Evolutionary conservation across 2,888 invertebrate species (phyloP).

Genomic region (Gymnocheta viridis): DNA sequence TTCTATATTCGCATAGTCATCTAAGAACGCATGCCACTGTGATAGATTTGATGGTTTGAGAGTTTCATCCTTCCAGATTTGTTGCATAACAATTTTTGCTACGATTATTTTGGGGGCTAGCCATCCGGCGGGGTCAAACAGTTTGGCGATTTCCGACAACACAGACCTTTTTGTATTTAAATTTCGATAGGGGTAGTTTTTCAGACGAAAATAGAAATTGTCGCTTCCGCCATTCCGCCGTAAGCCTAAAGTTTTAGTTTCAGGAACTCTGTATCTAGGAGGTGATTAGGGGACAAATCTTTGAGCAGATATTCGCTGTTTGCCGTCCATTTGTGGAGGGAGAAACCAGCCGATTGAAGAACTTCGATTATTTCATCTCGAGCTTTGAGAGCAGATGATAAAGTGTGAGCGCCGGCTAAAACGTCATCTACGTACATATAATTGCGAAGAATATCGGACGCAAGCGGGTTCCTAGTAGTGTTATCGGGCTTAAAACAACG

Average conservation of each 20-base stretch:
- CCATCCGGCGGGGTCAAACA: background rate
- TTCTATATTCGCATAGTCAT: background rate
- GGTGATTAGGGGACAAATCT: background rate
- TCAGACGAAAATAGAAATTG: background rate
- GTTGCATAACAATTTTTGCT: background rate
- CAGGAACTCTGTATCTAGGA: conserved; percentile 20
- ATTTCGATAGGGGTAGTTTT: background rate
- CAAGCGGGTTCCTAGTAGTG: background rate
- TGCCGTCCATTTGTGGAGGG: background rate
- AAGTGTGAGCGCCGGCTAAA: background rate
- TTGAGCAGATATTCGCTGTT: background rate
- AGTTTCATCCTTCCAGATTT: conserved; percentile 15
- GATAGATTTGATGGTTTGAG: too few species aligned
- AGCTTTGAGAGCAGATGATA: background rate
- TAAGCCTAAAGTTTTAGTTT: conserved; percentile 7
- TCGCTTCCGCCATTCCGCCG: conserved; percentile 22
- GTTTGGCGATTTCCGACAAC: background rate
- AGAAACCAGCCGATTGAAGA: background rate
- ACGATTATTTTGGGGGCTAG: background rate
- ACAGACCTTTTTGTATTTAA: background rate
- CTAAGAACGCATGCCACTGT: too few species aligned
- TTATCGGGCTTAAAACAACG: background rate
- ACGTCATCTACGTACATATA: background rate
- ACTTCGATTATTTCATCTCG: background rate
- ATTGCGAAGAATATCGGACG: background rate